These are phyloP conservation scores for Hormiphora californensis DNA, from an alignment of 37 sponge, comb jelly and placozoan genomes.

Conservation along the genomic window DNA sequence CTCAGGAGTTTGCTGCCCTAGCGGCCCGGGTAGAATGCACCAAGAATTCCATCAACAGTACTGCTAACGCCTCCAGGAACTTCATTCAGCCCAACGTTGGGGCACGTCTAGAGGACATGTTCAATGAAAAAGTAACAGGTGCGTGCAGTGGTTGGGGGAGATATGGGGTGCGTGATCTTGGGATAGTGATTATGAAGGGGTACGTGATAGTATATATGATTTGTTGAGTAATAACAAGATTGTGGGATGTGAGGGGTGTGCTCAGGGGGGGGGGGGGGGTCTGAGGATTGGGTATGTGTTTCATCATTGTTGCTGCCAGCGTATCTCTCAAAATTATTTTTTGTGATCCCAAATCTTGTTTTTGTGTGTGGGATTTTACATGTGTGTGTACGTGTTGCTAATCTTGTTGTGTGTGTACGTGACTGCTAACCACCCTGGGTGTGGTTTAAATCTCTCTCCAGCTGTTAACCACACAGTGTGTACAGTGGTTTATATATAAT, in stretches of 20 bases:
- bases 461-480: not conserved
- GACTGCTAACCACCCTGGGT: too few species aligned
- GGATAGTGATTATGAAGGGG: too few species aligned
- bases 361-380: too few species aligned
- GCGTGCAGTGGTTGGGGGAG: not conserved
- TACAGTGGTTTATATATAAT: not conserved
- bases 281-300: not conserved
- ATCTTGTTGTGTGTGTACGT: too few species aligned
- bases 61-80: constrained; percentile 8
- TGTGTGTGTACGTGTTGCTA: too few species aligned
- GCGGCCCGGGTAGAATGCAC: constrained; percentile 4
- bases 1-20: constrained; percentile 6
- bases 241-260: too few species aligned
- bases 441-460: too few species aligned
- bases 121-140: constrained; percentile 44
- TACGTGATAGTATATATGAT: too few species aligned
- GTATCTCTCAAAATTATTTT: not conserved
- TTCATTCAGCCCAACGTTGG: constrained; percentile 52
- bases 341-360: too few species aligned
- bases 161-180: too few species aligned
- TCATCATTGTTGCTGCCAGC: not conserved
- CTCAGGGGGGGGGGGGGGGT: too few species aligned
- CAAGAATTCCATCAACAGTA: not conserved
- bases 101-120: constrained; percentile 53
- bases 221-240: too few species aligned